phyloP scores from a whole-genome alignment of 2,888 invertebrate genomes.

The Melanophora roralis region DNA sequence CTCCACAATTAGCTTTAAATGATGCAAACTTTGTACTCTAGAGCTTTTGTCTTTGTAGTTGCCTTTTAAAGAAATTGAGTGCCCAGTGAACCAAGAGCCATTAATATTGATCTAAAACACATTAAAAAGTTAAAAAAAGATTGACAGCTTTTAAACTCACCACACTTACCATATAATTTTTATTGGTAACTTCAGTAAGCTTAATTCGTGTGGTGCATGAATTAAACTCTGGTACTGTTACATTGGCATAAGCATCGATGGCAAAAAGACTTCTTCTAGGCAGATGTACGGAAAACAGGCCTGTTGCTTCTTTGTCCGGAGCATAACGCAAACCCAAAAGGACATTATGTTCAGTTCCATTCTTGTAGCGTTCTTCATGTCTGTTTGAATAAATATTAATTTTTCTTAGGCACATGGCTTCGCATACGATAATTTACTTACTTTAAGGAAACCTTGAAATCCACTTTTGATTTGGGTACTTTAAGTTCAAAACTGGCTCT shows the following conservation, averaged over 20 bases:
- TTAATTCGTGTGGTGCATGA: slow-evolving; percentile 83
- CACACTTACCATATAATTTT: slow-evolving; percentile 84
- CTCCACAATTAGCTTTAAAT: slow-evolving; percentile 83
- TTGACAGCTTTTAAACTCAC: too few relatives aligned
- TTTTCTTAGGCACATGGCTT: too few relatives aligned
- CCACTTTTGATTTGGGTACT: slow-evolving; percentile 82
- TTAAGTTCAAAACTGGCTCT: slow-evolving; percentile 81
- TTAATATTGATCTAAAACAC: slow-evolving; percentile 81
- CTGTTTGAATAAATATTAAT: slow-evolving; percentile 63
- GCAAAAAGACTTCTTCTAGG: slow-evolving; percentile 83
- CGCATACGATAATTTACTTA: too few relatives aligned
- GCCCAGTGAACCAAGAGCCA: slow-evolving; percentile 89
- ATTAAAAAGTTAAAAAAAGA: background rate
- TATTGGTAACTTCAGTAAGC: slow-evolving; percentile 82
- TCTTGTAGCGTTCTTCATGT: slow-evolving; percentile 76
- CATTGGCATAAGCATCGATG: slow-evolving; percentile 84
- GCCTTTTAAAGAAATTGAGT: slow-evolving; percentile 81
- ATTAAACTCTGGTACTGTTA: slow-evolving; percentile 85
- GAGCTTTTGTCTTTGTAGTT: slow-evolving; percentile 86
- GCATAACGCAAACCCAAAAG: slow-evolving; percentile 79
- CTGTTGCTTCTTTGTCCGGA: slow-evolving; percentile 80
- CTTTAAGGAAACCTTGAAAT: slow-evolving; percentile 81
- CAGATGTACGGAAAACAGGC: slow-evolving; percentile 80
- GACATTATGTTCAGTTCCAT: slow-evolving; percentile 79
- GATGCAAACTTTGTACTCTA: slow-evolving; percentile 82